Evolutionary conservation across 1,140 invertebrate species (phyloP), one percentile per base, ranked within the genome.

Genomic region (Oscheius sp.): DNA sequence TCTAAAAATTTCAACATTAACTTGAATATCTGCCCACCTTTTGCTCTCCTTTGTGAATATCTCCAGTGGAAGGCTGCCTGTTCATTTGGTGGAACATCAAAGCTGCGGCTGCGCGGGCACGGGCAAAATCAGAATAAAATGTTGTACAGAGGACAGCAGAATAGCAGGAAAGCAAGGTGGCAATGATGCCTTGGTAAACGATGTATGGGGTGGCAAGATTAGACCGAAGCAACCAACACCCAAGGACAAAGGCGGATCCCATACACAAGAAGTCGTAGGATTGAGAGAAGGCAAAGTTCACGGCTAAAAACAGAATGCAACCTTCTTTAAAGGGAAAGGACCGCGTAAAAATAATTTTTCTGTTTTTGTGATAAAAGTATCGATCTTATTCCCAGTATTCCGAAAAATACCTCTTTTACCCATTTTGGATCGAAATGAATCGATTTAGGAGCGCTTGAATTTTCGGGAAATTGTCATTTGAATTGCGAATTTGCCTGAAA

Each of bases 221-320:
- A 4, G 10, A 36, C 29, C 3, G 35, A 38, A 10, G 61, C 26
- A 38, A 31, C 7, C 7, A 10, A 26, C 36, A 3, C 86, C 86
- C n/a, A 59, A 84, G 81, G 0, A 80, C 74, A 72, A 91, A 86
- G 23, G 83, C 77, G n/a, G 80, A 85, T 20, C 84, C 85, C 67
- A 86, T 85, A 10, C 82, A 79, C 67, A 86, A 86, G 68, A 80
- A 86, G 28, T 85, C 80, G 42, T 85, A 75, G 32, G 79, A 76
- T 67, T 84, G 82, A 34, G 85, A 79, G 35, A 85, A 77, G 1
- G 79, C 70, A 70, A 59, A 82, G 18, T 74, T 76, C 7, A 74
- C 18, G 26, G 45, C 73, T 10, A 63, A 31, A 69, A 58, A 18
- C 31, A 29, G 49, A 34, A 1, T n/a, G 42, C 28, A 64, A 62